A percentile compares a stretch with the other conserved stretches of the same genome.
Conservation (phyloP, 2,888 invertebrate species). For the Patella ulyssiponensis region DNA sequence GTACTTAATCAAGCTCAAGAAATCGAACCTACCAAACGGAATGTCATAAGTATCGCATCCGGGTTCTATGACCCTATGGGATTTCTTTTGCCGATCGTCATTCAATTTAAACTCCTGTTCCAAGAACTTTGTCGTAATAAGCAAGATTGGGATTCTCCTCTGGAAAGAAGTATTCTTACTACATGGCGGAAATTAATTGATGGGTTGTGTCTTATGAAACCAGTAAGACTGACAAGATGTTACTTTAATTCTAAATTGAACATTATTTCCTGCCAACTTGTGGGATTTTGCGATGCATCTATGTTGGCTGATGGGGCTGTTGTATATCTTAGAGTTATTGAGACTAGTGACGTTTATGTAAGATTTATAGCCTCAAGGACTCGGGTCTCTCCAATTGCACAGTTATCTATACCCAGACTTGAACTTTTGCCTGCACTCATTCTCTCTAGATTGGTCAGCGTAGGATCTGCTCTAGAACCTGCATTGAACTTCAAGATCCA, state of each 20-base stretch:
- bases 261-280: neutral
- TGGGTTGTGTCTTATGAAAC: neutral
- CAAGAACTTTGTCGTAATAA: neutral
- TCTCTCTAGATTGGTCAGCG: neutral
- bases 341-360: neutral
- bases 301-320: neutral
- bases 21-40: neutral
- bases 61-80: neutral
- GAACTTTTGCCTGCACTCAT: neutral
- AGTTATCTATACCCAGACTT: neutral
- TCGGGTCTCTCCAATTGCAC: neutral
- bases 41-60: neutral
- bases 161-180: neutral
- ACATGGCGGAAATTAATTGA: neutral
- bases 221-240: neutral
- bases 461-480: neutral
- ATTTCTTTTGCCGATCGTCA: neutral
- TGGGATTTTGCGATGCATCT: conserved; percentile 7
- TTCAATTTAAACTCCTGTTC: conserved; percentile 3
- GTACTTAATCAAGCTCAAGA: neutral
- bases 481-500: neutral
- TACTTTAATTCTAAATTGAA: neutral
- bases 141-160: neutral
- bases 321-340: neutral
- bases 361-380: neutral